Evolutionary conservation across 2,797 vertebrate species (phyloP), one percentile per base, ranked within the genome.

Genomic region (Tokudaia muenninki): DNA sequence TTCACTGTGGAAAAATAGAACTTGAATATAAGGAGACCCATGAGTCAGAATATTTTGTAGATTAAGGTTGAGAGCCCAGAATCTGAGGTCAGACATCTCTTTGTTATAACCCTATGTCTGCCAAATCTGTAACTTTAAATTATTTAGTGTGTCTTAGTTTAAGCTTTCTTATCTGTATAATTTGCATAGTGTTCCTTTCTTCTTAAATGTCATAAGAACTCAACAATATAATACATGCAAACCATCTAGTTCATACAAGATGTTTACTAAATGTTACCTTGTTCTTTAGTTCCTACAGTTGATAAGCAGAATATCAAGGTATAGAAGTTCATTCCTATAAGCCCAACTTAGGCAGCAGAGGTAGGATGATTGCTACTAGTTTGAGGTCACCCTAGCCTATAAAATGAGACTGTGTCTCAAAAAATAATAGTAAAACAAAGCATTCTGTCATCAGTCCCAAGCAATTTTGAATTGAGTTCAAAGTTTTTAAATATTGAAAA

Each of bases 121-220:
- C 47, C 79, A 92, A 74, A 37, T 94, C 19, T 82, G 12, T 61
- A 67, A 91, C 52, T 88, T 93, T 65, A 97, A 83, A 95, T 90
- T 50, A 78, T 70, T 82, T 77, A 91, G n/a, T 31, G 13, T 90
- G 90, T 92, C 47, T 87, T 8, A 59, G 89, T 67, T 37, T 87
- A 82, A 61, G 3, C 41, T 90, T 87, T 44, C 41, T 75, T 52
- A 84, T 50, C 6, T 91, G 44, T 61, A 34, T 91, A 81, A 72
- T 78, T 10, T 87, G 3, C 26, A 37, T 65, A 63, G 59, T 92
- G 61, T 83, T 80, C 34, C 8, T 89, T 88, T 84, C 77, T 63
- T 94, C 26, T 90, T 52, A 81, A 88, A 72, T 17, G 63, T 24
- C 89, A 52, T 24, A 75, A 65, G 41, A 92, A 55, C 90, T 80